Base-by-base conservation (phyloP, 2,113 vertebrate species). In the Pseudopipra pipra region DNA sequence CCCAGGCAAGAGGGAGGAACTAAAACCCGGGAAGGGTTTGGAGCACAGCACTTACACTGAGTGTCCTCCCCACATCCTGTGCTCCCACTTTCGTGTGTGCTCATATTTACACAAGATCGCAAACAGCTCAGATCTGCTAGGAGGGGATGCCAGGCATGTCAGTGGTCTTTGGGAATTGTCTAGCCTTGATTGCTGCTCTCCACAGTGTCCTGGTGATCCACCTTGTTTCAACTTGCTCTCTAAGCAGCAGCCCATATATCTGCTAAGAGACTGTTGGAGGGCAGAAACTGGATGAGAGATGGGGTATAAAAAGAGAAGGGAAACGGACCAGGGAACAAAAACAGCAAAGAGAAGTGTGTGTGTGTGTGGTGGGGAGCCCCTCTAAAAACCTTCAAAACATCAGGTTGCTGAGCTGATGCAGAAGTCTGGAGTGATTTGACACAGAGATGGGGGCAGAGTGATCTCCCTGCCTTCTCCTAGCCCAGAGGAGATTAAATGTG, bases 131-230 rank as follows among this genome's bases (percentile, higher is more conserved):
- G 58, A 27, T 20, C 71, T 58, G 31, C 58, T 10, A 0, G 58
- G 44, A 39, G n/a, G 37, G 23, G 65, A 3, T 15, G 2, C 3
- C 8, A 3, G 67, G 44, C 1, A 1, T 14, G 1, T 2, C 8
- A 17, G 31, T 5, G 51, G 15, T 21, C 31, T 41, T 30, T 28
- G 55, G 55, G 68, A 43, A 28, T 4, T 8, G 47, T 71, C 27
- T n/a, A 25, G 76, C 33, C 54, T 33, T 9, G 0, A 0, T 3
- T 9, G 23, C 70, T 90, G 41, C 58, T 54, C n/a, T 43, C 47
- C 22, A 3, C 56, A 14, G 4, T 46, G 12, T 39, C n/a, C 9
- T 23, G 28, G 46, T 11, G n/a, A 10, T 18, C 17, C 8, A 21
- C 19, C 3, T 1, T n/a, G 41, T n/a, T 77, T n/a, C 52, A 33